Percentiles rank a stretch among this genome's conserved stretches.
phyloP scores from a whole-genome alignment of 1,140 invertebrate species.

The Bombus superbus region DNA sequence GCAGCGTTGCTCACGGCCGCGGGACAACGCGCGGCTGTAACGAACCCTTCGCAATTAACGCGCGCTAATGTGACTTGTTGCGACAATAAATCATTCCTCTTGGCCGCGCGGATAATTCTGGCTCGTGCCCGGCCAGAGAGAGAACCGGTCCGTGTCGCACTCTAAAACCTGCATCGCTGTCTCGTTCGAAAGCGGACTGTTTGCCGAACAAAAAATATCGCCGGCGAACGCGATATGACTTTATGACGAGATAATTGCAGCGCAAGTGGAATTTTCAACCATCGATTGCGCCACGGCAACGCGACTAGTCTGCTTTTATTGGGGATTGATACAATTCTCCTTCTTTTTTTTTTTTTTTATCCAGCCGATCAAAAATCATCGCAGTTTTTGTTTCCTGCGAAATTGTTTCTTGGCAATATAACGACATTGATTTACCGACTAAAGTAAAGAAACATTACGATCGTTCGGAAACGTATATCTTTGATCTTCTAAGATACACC shows the following conservation, averaged over 20 bases:
- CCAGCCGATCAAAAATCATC: too few relatives aligned
- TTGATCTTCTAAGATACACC: too few relatives aligned
- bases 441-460: too few relatives aligned
- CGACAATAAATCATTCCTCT: conserved; percentile 47
- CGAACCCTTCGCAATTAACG: conserved; percentile 48
- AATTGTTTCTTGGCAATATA: too few relatives aligned
- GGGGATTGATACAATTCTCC: too few relatives aligned
- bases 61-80: conserved; percentile 49
- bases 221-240: neutral
- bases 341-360: too few relatives aligned
- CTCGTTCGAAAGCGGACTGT: neutral
- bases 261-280: neutral
- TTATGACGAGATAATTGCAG: neutral
- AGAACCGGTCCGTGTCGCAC: neutral
- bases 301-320: too few relatives aligned
- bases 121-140: neutral
- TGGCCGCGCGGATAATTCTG: conserved; percentile 1
- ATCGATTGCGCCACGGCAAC: neutral
- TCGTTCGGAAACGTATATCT: too few relatives aligned
- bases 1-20: neutral
- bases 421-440: too few relatives aligned
- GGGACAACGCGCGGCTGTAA: neutral
- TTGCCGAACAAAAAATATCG: neutral
- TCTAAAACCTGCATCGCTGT: neutral
- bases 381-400: too few relatives aligned